A percentile compares a stretch with the other conserved stretches of the same genome.
Conservation (phyloP, 2,888 invertebrate genomes). For the Steinernema carpocapsae region DNA sequence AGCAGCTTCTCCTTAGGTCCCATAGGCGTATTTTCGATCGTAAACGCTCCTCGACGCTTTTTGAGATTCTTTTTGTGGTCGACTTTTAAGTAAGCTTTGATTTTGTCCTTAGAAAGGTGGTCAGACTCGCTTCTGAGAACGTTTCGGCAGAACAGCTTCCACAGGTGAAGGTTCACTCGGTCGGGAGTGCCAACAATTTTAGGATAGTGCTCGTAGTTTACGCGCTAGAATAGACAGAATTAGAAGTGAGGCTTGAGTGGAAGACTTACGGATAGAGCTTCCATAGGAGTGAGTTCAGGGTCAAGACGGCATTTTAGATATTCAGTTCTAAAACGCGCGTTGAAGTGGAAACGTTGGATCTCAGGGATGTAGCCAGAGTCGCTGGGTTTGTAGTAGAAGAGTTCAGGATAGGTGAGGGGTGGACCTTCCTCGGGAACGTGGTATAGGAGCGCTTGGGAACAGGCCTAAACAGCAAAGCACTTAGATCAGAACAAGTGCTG, state of each 20-base stretch:
- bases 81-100: not conserved
- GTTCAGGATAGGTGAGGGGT: not conserved
- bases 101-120: not conserved
- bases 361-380: not conserved
- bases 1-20: not conserved
- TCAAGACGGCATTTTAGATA: not conserved
- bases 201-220: not conserved
- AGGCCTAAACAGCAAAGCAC: not conserved
- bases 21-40: conserved; percentile 3
- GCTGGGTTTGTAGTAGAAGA: not conserved
- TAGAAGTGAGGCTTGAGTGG: no score
- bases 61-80: not conserved
- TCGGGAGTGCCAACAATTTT: not conserved
- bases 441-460: not conserved
- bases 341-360: not conserved
- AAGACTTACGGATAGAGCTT: no score
- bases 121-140: not conserved
- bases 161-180: not conserved
- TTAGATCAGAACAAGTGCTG: not conserved
- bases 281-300: not conserved
- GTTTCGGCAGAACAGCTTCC: conserved; percentile 10
- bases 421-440: conserved; percentile 20
- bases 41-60: not conserved
- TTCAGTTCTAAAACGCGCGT: not conserved
- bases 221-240: no score